Evolutionary conservation across 2,113 vertebrate species (phyloP), one percentile per base, ranked within the genome.

Genomic region (Nothobranchius furzeri): DNA sequence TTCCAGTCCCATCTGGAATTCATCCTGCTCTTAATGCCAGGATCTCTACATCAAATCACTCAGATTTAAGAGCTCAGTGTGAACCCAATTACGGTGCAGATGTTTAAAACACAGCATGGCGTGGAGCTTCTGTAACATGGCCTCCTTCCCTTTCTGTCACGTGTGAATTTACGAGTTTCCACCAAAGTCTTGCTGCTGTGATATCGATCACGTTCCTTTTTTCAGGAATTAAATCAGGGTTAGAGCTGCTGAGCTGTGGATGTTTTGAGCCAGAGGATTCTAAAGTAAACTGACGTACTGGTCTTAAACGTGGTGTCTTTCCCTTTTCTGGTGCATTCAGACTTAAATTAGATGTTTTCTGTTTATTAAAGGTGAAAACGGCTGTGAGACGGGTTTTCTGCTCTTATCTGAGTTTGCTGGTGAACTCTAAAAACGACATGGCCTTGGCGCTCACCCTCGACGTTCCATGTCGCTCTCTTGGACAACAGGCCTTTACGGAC

Each of bases 341-440:
- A 40, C 11, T 20, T 14, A 24, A 57, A 30, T 56, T 11, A 8
- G 50, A 14, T 36, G 48, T 57, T 54, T 1, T 25, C 4, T 63
- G 20, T 9, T 30, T 61, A 48, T 15, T 58, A 59, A n/a, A 97
- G 96, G 60, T 95, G 45, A 74, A 71, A 65, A 47, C 67, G 55
- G 82, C 92, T 20, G 88, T 94, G 52, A 93, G 91, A 78, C 94
- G 91, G 42, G 87, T 94, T 59, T 90, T 98, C 52, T 95, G 81
- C 89, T 95, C 95, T 0, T 99, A 98, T 85, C 89, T 99, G 88
- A 94, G 69, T 52, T 82, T 99, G 62, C 88, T 99, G 11, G 94
- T 99, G 68, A 99, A 99, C 92, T 86, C 92, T 10, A 98, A 94
- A 86, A 94, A 96, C 59, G 95, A 99, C 89, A 51, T 99, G 60